Conservation (phyloP, 1,140 invertebrate genomes). For the Trichonephila inaurata region DNA sequence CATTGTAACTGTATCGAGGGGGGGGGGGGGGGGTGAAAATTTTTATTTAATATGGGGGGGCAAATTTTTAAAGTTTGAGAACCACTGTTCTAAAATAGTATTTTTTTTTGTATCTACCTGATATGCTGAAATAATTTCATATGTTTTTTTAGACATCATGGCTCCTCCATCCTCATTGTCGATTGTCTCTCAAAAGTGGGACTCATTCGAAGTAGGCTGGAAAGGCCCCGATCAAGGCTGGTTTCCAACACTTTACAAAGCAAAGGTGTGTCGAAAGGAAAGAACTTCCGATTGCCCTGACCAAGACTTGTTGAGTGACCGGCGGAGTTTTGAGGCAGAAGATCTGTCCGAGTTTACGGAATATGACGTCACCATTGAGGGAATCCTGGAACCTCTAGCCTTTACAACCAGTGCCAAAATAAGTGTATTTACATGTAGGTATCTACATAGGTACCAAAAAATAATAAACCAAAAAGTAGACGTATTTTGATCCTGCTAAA, state of each 20-base stretch:
- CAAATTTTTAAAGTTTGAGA: too few species aligned
- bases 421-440: conserved; percentile 39
- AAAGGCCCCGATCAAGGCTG: not conserved
- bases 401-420: not conserved
- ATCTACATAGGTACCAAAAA: too few species aligned
- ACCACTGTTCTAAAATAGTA: too few species aligned
- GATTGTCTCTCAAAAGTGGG: not conserved
- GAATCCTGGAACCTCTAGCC: not conserved
- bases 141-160: conserved; percentile 19
- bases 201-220: conserved; percentile 43
- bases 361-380: conserved; percentile 43
- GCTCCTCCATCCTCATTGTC: not conserved
- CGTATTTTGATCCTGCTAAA: too few species aligned
- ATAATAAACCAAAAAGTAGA: too few species aligned
- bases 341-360: conserved; percentile 16
- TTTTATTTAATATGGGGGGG: too few species aligned
- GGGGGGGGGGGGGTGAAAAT: too few species aligned
- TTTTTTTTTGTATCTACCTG: too few species aligned
- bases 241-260: conserved; percentile 27
- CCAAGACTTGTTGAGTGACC: not conserved
- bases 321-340: not conserved
- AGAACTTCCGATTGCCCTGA: not conserved
- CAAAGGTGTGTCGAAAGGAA: not conserved
- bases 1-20: too few species aligned
- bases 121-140: not conserved